Evolutionary conservation across 2,888 invertebrate genomes (phyloP), one percentile per base, ranked within the genome.

Genomic region (Kryphioiulus occultus): DNA sequence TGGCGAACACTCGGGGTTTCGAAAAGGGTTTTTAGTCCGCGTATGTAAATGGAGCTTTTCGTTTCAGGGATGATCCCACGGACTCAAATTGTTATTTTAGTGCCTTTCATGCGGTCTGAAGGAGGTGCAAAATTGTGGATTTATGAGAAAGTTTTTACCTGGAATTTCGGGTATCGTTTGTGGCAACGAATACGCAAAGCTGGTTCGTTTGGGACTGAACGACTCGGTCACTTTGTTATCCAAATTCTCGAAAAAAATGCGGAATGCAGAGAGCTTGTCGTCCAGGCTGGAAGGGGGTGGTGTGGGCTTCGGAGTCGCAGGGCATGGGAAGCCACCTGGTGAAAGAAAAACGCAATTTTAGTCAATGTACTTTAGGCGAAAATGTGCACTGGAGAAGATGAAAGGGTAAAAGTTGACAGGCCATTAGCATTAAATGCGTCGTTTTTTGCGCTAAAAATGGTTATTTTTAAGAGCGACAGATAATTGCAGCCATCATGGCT

Each of bases 231-330:
- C 17, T 47, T 32, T 85, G 17, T 84, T 84, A 19, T 85, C 86
- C 30, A 85, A 22, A 47, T 44, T 85, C 15, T 85, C 86, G 32
- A 85, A 85, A 85, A 85, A 85, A 44, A 32, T 15, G 17, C 86
- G 86, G 53, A 85, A 85, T 32, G 86, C 86, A 3, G 86, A 85
- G 19, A 85, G 86, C 22, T 47, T 85, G 42, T 85, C 86, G 47
- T 85, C 86, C 47, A 44, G n/a, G 30, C 47, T 85, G 22, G 86
- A 85, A 7, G 53, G 19, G 30, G 86, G 42, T 17, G 86, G 42
- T 22, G 47, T 19, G 19, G 86, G 47, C 17, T 1, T 22, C n/a
- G 47, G 26, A 2, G 84, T 84, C 17, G 17, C n/a, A 9, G 84
- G n/a, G 22, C 35, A 15, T 0, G 68, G 68, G 26, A 68, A 19